Percentiles rank a stretch among this genome's conserved stretches.
Conservation (phyloP, 2,113 vertebrate species). For the Pipra filicauda region DNA sequence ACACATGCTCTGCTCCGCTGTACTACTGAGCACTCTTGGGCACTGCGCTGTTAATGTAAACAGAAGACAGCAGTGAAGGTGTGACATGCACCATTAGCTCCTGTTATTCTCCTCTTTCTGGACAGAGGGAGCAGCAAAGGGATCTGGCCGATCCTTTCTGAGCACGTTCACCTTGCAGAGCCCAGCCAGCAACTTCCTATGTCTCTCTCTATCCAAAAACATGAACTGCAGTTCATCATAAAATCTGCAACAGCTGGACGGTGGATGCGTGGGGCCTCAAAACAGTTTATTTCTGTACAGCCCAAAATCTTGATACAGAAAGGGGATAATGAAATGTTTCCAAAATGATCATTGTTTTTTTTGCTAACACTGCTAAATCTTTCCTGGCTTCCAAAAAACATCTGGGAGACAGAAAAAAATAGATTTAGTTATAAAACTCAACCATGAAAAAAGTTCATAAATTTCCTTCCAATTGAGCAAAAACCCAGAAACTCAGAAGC, state of each 20-base stretch:
- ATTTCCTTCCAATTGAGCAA: constrained; percentile 55
- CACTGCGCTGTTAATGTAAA: not conserved
- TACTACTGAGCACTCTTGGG: not conserved
- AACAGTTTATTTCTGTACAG: constrained; percentile 21
- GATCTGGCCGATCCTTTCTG: not conserved
- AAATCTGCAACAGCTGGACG: not conserved
- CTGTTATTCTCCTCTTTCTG: not conserved
- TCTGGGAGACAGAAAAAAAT: constrained; percentile 51
- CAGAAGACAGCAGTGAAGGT: not conserved
- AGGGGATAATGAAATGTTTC: constrained; percentile 8
- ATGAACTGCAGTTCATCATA: not conserved
- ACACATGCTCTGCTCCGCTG: rapidly evolving
- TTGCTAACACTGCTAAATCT: constrained; percentile 47
- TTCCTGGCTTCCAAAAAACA: constrained; percentile 42
- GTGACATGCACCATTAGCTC: not conserved
- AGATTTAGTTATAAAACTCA: constrained; percentile 29
- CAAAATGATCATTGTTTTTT: not conserved
- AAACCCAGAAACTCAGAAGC: constrained; percentile 20
- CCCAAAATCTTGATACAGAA: not conserved
- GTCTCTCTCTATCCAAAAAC: not conserved
- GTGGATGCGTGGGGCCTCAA: not conserved
- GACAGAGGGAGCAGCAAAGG: not conserved
- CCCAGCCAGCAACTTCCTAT: not conserved
- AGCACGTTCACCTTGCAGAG: not conserved
- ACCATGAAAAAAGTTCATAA: constrained; percentile 31